A percentile compares a stretch with the other conserved stretches of the same genome.
Conservation (phyloP, 2,797 vertebrate genomes). For the Periparus ater region DNA sequence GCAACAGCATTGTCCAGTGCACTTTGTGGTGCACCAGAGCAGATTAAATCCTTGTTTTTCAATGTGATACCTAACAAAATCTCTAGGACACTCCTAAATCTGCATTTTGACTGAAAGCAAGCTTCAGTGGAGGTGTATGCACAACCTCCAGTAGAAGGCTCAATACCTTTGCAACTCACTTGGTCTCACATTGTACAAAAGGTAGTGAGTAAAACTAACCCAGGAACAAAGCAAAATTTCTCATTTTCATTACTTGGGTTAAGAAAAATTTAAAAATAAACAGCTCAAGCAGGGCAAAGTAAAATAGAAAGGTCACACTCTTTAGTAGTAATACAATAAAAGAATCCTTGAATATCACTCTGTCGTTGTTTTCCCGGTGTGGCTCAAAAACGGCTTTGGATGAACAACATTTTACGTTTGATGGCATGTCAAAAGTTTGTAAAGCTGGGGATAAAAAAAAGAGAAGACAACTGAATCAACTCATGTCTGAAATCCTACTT, state of each 20-base stretch:
- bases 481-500: background rate
- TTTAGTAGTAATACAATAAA: background rate
- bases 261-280: background rate
- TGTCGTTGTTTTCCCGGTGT: background rate
- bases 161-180: background rate
- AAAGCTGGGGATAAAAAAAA: background rate
- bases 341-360: background rate
- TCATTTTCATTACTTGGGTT: background rate
- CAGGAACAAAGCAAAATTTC: background rate
- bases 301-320: background rate
- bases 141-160: background rate
- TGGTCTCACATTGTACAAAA: background rate
- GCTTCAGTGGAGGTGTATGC: background rate
- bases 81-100: background rate
- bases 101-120: background rate
- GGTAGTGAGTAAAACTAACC: background rate
- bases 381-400: background rate
- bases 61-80: background rate
- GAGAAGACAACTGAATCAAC: background rate
- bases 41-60: background rate
- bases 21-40: background rate
- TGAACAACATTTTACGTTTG: background rate
- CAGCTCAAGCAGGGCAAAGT: background rate
- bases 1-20: background rate
- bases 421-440: background rate